phyloP scores from a whole-genome alignment of 2,888 invertebrate genomes.

The Ctena decussata region DNA sequence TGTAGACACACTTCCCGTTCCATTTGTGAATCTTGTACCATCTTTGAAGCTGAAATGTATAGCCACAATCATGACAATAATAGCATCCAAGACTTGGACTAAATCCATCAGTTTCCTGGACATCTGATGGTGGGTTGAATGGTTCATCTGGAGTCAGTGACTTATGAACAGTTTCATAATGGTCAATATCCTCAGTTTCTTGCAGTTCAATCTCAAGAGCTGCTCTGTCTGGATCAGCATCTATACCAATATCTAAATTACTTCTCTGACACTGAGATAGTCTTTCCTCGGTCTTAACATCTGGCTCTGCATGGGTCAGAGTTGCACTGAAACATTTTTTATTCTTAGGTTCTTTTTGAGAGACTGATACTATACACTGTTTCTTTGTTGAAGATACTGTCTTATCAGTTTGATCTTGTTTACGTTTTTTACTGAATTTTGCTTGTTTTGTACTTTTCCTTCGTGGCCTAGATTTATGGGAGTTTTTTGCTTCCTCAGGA shows the following conservation, averaged over 20 bases:
- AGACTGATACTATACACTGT: too few relatives aligned
- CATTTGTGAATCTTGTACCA: slow-evolving; percentile 2
- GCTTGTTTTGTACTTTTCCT: too few relatives aligned
- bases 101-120: slow-evolving; percentile 3
- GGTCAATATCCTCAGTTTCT: not conserved
- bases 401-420: too few relatives aligned
- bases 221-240: not conserved
- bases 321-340: too few relatives aligned
- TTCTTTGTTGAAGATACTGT: too few relatives aligned
- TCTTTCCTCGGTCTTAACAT: not conserved
- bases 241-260: not conserved
- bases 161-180: slow-evolving; percentile 3
- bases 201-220: not conserved
- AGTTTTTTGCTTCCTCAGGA: too few relatives aligned
- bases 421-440: too few relatives aligned
- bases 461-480: too few relatives aligned
- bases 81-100: not conserved
- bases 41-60: not conserved
- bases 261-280: too few relatives aligned
- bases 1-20: not conserved
- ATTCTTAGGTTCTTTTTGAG: too few relatives aligned
- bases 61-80: slow-evolving; percentile 12
- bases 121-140: slow-evolving; percentile 1
- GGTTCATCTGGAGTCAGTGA: not conserved
- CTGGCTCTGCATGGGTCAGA: too few relatives aligned